Base-by-base conservation (phyloP, 2,888 invertebrate species). In the Anthophora plumipes region DNA sequence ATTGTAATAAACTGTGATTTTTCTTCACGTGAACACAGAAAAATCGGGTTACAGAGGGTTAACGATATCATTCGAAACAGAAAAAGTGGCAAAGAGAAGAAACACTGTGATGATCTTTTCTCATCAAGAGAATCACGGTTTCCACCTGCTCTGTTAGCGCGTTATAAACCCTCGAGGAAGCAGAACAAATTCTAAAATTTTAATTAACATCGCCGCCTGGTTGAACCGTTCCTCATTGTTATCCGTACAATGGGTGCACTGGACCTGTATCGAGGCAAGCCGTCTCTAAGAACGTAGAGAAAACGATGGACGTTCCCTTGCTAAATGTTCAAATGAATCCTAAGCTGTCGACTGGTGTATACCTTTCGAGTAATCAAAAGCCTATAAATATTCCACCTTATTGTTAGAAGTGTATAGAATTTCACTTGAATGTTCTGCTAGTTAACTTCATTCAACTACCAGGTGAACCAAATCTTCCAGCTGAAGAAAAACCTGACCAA, bases 141-240 rank as follows among this genome's bases (percentile, higher is more conserved):
- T 52, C 39, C 22, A 8, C 43, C 11, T 6, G 22, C 17, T 22
- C 31, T 22, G 37, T 39, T 37, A 39, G 37, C 20, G 59, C 48
- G 46, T 74, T 74, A 66, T 46, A n/a, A 72, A 64, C 43, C 20
- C 25, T 37, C 22, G 76, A 31, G 31, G n/a, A 31, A 31, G 43
- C 46, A 17, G 68, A 77, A 76, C 63, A 77, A 55, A 50, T 77
- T 61, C 37, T 31, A 37, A 77, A 77, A 78, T 69, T 78, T 64
- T 69, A 77, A 78, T 77, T 64, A 69, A 77, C 68, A 52, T 39
- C 57, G n/a, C 20, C 8, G 39, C 37, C 22, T 39, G n/a, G 43
- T 17, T 11, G 60, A 25, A 25, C 48, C 48, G 39, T 25, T 17
- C 41, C 31, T 77, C 77, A 63, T 77, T 63, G 68, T 68, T 76